Conservation (phyloP, 2,888 invertebrate species). For the Metacarcinus magister region DNA sequence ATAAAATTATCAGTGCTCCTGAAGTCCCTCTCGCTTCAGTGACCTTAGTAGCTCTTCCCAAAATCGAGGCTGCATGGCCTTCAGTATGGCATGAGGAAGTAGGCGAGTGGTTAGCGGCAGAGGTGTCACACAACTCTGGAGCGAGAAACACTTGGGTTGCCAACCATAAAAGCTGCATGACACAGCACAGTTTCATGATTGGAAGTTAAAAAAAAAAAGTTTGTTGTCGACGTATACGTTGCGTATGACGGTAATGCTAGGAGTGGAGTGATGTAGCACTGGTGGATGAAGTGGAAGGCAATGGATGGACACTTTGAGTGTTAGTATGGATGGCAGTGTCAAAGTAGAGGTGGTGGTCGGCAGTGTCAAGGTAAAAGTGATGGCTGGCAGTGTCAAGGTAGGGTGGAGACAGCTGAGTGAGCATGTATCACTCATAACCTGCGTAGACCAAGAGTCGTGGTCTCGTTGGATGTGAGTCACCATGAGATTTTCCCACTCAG, state of each 20-base stretch:
- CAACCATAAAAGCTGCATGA: slow-evolving; percentile 30
- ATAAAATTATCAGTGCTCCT: neutral
- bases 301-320: neutral
- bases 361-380: neutral
- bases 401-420: neutral
- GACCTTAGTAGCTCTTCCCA: neutral
- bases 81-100: neutral
- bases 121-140: neutral
- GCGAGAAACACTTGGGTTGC: neutral
- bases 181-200: neutral
- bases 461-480: neutral
- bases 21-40: neutral
- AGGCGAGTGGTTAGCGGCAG: slow-evolving; percentile 8
- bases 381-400: neutral
- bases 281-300: neutral
- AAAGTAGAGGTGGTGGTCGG: neutral
- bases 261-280: neutral
- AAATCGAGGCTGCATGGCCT: neutral
- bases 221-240: neutral
- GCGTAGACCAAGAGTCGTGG: neutral
- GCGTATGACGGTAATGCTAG: neutral
- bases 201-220: neutral
- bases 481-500: neutral
- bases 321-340: neutral
- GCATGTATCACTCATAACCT: slow-evolving; percentile 13